A percentile compares a stretch with the other conserved stretches of the same genome.
phyloP scores from a whole-genome alignment of 2,888 invertebrate species.

The Ophioninae sp. region DNA sequence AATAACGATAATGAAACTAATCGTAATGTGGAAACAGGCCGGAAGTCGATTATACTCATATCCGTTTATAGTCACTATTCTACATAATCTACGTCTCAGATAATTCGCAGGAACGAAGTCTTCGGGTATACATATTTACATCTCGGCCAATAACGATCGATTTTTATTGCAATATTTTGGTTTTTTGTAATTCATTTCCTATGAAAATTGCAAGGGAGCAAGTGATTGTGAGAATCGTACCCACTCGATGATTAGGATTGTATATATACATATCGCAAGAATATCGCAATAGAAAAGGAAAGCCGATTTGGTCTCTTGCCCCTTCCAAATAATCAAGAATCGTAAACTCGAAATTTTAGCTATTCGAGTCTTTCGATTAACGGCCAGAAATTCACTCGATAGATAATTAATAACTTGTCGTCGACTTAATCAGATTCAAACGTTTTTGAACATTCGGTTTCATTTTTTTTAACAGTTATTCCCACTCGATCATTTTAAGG shows the following conservation, averaged over 20 bases:
- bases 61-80: constrained; percentile 63
- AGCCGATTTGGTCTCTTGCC: not conserved
- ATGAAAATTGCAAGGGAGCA: not conserved
- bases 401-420: not conserved
- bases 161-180: constrained; percentile 32
- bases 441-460: too few species aligned
- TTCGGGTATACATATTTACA: constrained; percentile 45
- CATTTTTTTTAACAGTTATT: too few species aligned
- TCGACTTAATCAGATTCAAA: not conserved
- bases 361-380: not conserved
- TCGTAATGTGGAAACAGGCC: constrained; percentile 41
- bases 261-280: not conserved
- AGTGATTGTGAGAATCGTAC: constrained; percentile 15
- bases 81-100: constrained; percentile 52
- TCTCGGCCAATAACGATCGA: constrained; percentile 48
- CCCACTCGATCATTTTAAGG: too few species aligned
- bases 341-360: not conserved
- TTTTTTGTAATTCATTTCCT: constrained; percentile 26
- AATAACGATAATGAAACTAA: constrained; percentile 26
- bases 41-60: constrained; percentile 56
- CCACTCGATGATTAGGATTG: not conserved
- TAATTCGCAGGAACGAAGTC: constrained; percentile 60
- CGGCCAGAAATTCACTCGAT: not conserved
- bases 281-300: not conserved
- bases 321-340: not conserved